Evolutionary conservation across 2,797 vertebrate genomes (phyloP), one percentile per base, ranked within the genome.

Genomic region (Anguilla anguilla): DNA sequence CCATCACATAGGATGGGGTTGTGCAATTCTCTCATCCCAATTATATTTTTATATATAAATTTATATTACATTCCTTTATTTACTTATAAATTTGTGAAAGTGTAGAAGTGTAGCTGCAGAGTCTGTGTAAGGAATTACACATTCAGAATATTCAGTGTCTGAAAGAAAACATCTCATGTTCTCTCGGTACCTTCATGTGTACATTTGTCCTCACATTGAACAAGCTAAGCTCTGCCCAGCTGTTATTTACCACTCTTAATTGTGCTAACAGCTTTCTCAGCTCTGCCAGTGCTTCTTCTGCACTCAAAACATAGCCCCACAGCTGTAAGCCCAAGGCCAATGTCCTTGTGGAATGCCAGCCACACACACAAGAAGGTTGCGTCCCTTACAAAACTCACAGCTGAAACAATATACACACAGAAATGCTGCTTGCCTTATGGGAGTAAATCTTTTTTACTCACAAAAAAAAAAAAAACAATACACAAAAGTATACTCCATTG

Each of bases 291-390:
- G 57, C 22, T 46, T 43, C 31, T 77, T 31, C 28, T 17, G 31
- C 72, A 39, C 72, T 74, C 72, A 31, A 31, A 39, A 17, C 1
- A 74, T 10, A 11, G 25, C 28, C 28, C 25, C 31, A 77, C 77
- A 81, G 53, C 55, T 57, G 13, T 39, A 59, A 19, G 6, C 19
- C 17, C 53, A 85, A 59, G 59, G 85, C 39, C 61, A 49, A 86
- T 6, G n/a, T 64, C 61, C 64, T 49, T 69, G 61, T n/a, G 85
- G 61, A 86, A 86, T 46, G 64, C 85, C 61, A 72, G 85, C 51
- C 59, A 19, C 13, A 67, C 35, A 86, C 59, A 86, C 3, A 13
- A 69, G 46, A 46, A 22, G 39, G 7, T 49, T 49, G 35, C 19
- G 57, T 51, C 59, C 64, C 25, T 74, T 15, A 69, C 85, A 86